Conservation (phyloP, 2,113 vertebrate genomes). For the Micromys minutus region DNA sequence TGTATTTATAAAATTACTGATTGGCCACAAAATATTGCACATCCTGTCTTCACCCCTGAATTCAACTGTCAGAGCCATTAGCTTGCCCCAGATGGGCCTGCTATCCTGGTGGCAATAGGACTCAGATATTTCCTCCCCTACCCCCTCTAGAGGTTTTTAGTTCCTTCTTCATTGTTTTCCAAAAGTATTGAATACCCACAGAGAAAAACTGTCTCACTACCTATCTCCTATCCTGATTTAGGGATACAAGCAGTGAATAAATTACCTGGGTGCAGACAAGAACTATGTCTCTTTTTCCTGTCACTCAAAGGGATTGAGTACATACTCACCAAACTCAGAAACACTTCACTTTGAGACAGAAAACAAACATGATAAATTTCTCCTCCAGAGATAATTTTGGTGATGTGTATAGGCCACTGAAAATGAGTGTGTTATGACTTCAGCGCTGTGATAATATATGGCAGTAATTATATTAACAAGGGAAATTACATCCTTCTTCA, state of each 20-base stretch:
- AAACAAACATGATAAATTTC: slow-evolving; percentile 78
- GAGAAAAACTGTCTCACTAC: not conserved
- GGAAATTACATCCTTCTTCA: slow-evolving; percentile 78
- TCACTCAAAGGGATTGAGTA: slow-evolving; percentile 55
- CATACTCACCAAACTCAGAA: slow-evolving; percentile 67
- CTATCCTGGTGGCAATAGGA: not conserved
- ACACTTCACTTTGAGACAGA: slow-evolving; percentile 64
- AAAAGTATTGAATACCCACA: not conserved
- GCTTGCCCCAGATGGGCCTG: not conserved
- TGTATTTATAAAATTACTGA: not conserved
- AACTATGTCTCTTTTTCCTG: not conserved
- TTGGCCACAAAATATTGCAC: not conserved
- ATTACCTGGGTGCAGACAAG: slow-evolving; percentile 45
- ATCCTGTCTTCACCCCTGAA: not conserved
- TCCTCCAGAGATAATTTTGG: slow-evolving; percentile 70
- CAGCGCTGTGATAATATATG: slow-evolving; percentile 77
- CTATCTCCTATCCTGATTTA: not conserved
- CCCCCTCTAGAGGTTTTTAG: not conserved
- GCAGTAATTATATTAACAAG: slow-evolving; percentile 82
- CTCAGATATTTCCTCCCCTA: not conserved
- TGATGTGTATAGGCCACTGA: slow-evolving; percentile 71
- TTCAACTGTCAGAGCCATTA: slow-evolving; percentile 29
- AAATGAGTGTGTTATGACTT: slow-evolving; percentile 79
- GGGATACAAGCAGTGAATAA: slow-evolving; percentile 51
- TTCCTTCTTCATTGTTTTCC: slow-evolving; percentile 27